These are phyloP conservation scores for Diachrysia chrysitis DNA, from an alignment of 2,888 invertebrate genomes.

Conservation along the genomic window DNA sequence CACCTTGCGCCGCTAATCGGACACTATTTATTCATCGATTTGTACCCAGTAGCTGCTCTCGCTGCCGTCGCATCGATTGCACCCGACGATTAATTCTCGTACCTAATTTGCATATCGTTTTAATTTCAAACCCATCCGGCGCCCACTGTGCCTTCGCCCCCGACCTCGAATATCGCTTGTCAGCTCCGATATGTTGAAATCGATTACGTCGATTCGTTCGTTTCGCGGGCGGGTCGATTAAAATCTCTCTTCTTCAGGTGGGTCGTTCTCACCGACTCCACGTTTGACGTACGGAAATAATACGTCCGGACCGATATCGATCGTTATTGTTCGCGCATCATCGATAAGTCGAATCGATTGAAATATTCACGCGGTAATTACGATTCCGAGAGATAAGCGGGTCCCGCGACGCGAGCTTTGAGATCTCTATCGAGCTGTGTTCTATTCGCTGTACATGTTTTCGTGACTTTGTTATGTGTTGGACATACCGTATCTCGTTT, in stretches of 20 bases:
- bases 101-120: conserved; percentile 86
- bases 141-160: conserved; percentile 82
- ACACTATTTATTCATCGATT: conserved; percentile 86
- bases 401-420: conserved; percentile 68
- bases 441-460: conserved; percentile 75
- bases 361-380: conserved; percentile 87
- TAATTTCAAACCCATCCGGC: conserved; percentile 86
- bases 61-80: conserved; percentile 82
- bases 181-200: conserved; percentile 84
- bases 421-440: conserved; percentile 73
- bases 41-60: conserved; percentile 82
- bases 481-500: conserved; percentile 71
- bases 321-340: conserved; percentile 83
- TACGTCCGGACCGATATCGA: conserved; percentile 75
- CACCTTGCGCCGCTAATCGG: conserved; percentile 81
- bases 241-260: conserved; percentile 74
- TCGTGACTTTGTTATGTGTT: conserved; percentile 71
- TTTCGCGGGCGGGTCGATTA: conserved; percentile 78
- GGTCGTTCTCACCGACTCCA: conserved; percentile 68
- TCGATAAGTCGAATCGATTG: conserved; percentile 83
- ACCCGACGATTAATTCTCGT: conserved; percentile 82
- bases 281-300: conserved; percentile 81
- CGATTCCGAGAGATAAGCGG: conserved; percentile 79
- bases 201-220: conserved; percentile 80
- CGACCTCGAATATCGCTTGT: conserved; percentile 82